Percentiles rank a stretch among this genome's conserved stretches.
These are phyloP conservation scores for Oscheius myriophilus DNA, from an alignment of 2,888 invertebrate species.

Conservation along the genomic window DNA sequence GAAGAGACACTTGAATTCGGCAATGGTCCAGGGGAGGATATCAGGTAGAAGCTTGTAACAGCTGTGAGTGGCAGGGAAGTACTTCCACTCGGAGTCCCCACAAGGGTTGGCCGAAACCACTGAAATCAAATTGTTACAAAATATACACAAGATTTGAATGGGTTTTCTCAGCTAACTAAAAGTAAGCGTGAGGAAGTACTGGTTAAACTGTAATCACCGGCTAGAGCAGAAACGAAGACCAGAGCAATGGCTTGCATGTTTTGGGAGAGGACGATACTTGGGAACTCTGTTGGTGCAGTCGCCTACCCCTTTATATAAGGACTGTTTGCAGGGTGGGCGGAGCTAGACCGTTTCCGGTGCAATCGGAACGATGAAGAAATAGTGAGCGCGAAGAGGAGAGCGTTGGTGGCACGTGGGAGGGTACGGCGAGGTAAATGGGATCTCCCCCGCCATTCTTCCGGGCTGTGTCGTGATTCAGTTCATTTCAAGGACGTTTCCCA, in stretches of 20 bases:
- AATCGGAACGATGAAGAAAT: constrained; percentile 27
- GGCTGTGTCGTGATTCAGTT: no score
- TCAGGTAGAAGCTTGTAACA: constrained; percentile 63
- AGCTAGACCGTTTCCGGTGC: constrained; percentile 32
- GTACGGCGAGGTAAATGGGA: constrained; percentile 9
- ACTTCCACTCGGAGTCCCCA: constrained; percentile 58
- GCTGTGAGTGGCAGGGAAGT: constrained; percentile 59
- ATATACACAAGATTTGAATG: background rate
- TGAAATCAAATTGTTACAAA: constrained; percentile 9
- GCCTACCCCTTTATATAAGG: constrained; percentile 19
- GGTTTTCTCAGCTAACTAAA: background rate
- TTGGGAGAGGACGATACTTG: constrained; percentile 1
- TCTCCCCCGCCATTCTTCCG: background rate
- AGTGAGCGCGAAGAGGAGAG: constrained; percentile 14
- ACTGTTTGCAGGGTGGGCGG: constrained; percentile 19
- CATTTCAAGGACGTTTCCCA: no score
- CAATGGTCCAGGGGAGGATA: constrained; percentile 61
- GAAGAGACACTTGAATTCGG: constrained; percentile 67
- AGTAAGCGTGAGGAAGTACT: constrained; percentile 8
- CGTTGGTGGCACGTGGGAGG: constrained; percentile 20
- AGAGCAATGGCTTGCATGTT: constrained; percentile 21
- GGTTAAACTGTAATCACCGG: constrained; percentile 2
- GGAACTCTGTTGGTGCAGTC: constrained; percentile 9
- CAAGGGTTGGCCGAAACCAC: constrained; percentile 40
- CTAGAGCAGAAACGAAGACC: constrained; percentile 10